These are phyloP conservation scores for Pseudorasbora parva DNA, from an alignment of 2,113 vertebrate genomes.

Conservation along the genomic window DNA sequence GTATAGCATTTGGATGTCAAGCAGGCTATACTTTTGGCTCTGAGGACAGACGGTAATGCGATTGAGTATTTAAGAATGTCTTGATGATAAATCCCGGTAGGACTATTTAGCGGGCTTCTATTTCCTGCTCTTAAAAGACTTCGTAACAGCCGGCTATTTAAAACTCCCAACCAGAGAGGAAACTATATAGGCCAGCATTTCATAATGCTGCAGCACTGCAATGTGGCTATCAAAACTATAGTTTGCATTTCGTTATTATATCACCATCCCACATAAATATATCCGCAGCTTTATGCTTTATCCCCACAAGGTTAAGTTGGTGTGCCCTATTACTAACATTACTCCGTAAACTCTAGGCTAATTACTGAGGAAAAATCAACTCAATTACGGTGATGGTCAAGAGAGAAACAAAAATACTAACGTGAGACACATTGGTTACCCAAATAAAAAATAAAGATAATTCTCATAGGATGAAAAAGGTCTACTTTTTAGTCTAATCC, in stretches of 20 bases:
- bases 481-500: no score
- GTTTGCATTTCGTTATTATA: slow-evolving; percentile 53
- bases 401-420: not conserved
- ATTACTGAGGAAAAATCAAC: not conserved
- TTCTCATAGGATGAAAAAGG: not conserved
- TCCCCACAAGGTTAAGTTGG: slow-evolving; percentile 58
- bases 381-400: not conserved
- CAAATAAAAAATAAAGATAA: not conserved
- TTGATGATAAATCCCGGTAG: slow-evolving; percentile 59
- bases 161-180: slow-evolving; percentile 56
- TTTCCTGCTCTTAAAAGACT: slow-evolving; percentile 58
- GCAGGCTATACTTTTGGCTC: slow-evolving; percentile 30
- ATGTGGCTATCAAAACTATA: not conserved
- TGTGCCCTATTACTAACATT: slow-evolving; percentile 24
- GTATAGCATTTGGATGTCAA: slow-evolving; percentile 32
- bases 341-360: not conserved
- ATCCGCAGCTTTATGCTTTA: slow-evolving; percentile 54
- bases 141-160: slow-evolving; percentile 58
- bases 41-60: slow-evolving; percentile 53
- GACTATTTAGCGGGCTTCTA: slow-evolving; percentile 57
- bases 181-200: slow-evolving; percentile 54
- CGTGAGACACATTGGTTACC: not conserved
- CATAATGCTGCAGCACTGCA: slow-evolving; percentile 43
- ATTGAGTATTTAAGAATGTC: slow-evolving; percentile 60
- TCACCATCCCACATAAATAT: slow-evolving; percentile 54